These are phyloP conservation scores for Loxodonta africana DNA, from an alignment of 2,113 vertebrate genomes.

Conservation along the genomic window DNA sequence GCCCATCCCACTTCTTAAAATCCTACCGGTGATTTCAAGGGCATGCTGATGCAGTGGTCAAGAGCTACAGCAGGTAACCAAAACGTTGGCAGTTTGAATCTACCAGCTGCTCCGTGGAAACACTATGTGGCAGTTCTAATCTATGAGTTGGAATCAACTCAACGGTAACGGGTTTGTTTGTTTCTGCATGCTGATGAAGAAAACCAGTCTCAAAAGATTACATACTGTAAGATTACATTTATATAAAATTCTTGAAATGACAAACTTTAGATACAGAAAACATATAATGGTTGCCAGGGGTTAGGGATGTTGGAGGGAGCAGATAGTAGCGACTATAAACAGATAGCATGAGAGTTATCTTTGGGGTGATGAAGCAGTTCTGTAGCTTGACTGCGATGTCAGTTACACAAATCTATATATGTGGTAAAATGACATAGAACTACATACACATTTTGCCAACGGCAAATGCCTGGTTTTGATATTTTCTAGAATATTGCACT, in stretches of 20 bases:
- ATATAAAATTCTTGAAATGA: neutral
- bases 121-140: no score
- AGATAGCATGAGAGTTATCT: neutral
- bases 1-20: neutral
- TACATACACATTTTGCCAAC: neutral
- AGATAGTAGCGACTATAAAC: neutral
- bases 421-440: neutral
- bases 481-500: neutral
- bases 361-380: neutral
- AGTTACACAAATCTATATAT: neutral
- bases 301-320: rapidly evolving
- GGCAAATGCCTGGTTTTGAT: neutral
- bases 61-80: no score
- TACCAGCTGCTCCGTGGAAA: no score
- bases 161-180: no score
- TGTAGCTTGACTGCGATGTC: neutral
- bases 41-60: neutral
- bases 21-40: neutral
- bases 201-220: neutral
- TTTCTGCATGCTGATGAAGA: neutral
- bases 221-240: neutral
- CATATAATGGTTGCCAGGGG: neutral
- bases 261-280: neutral
- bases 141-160: no score
- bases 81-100: no score